A percentile compares a stretch with the other conserved stretches of the same genome.
These are phyloP conservation scores for Hylyphantes graminicola DNA, from an alignment of 1,140 invertebrate species.

Conservation along the genomic window DNA sequence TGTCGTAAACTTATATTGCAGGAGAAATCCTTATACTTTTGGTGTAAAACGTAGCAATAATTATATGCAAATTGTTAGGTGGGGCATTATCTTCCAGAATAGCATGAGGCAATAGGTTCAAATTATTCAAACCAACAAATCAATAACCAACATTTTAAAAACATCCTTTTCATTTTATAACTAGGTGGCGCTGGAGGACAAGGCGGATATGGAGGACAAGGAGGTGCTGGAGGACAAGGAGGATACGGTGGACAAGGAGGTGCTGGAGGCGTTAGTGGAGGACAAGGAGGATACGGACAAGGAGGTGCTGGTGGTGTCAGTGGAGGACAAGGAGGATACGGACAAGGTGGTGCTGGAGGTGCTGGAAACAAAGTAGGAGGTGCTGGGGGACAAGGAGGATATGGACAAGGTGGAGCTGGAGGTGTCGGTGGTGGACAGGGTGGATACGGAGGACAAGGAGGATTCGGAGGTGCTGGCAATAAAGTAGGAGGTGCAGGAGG, in stretches of 20 bases:
- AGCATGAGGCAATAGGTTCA: too few species aligned
- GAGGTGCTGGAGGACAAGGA: conserved; percentile 7
- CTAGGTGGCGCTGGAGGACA: not conserved
- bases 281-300: conserved; percentile 11
- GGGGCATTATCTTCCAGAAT: too few species aligned
- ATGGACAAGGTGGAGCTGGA: not conserved
- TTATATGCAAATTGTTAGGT: too few species aligned
- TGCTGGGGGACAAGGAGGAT: not conserved
- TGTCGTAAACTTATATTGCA: too few species aligned
- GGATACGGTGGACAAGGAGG: conserved; percentile 2
- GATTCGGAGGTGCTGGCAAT: not conserved
- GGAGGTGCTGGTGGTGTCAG: conserved; percentile 12
- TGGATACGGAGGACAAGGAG: conserved; percentile 46
- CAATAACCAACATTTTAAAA: too few species aligned
- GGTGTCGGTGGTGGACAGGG: conserved; percentile 2
- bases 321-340: conserved; percentile 5
- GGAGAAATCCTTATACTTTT: too few species aligned
- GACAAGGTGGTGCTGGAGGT: not conserved
- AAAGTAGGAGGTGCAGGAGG: not conserved
- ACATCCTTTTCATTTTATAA: too few species aligned
- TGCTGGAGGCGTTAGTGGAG: not conserved
- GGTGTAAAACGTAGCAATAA: too few species aligned
- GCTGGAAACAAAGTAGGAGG: too few species aligned
- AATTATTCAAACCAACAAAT: too few species aligned
- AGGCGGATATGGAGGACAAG: conserved; percentile 14